Conservation (phyloP, 2,888 invertebrate species). For the Eutolmus rufibarbis region DNA sequence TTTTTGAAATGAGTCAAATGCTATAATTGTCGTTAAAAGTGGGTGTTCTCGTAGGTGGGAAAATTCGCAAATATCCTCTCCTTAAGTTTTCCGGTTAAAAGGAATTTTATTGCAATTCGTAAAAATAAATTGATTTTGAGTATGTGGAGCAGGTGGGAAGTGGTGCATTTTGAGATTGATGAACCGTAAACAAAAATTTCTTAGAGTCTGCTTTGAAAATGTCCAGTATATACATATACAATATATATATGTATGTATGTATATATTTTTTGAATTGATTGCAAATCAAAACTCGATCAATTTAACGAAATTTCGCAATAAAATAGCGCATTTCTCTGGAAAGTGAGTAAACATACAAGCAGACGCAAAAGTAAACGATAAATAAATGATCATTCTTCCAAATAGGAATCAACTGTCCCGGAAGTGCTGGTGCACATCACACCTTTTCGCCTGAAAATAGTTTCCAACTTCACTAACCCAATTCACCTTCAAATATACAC, state of each 20-base stretch:
- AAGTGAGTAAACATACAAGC: not conserved
- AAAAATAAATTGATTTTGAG: not conserved
- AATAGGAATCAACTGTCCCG: not conserved
- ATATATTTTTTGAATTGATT: not conserved
- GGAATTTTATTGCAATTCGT: not conserved
- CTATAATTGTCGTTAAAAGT: not conserved
- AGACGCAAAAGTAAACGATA: not conserved
- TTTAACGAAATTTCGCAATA: not conserved
- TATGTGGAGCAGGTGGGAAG: not conserved
- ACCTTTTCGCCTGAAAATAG: not conserved
- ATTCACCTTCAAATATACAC: not conserved
- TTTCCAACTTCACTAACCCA: not conserved
- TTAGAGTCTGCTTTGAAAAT: not conserved
- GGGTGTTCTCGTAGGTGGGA: not conserved
- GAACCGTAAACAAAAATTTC: not conserved
- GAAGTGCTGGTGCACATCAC: not conserved
- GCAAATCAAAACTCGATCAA: not conserved
- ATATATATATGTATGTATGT: no score
- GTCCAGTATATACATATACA: not conserved
- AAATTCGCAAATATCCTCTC: not conserved
- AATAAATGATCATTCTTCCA: not conserved
- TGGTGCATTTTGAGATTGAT: not conserved
- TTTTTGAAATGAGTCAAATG: not conserved
- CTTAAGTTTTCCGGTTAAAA: not conserved
- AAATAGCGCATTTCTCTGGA: not conserved